Percentiles rank a stretch among this genome's conserved stretches.
Evolutionary conservation across 35 echinoderm and acorn worm species (phyloP).

Genomic region (Patiria miniata): DNA sequence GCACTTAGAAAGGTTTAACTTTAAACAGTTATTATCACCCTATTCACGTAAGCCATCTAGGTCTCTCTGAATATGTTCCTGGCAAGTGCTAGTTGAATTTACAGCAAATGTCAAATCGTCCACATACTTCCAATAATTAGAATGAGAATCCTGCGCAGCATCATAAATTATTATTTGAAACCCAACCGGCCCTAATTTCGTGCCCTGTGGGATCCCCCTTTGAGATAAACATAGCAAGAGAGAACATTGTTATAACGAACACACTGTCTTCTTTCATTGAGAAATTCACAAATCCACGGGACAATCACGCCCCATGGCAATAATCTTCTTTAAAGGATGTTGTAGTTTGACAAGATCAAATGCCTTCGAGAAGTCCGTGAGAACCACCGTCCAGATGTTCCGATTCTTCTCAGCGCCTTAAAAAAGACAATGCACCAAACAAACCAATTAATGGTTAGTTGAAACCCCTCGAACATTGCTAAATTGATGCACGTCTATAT

Average conservation of each 20-base stretch:
- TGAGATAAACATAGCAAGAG: neutral
- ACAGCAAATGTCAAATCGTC: slow-evolving; percentile 18
- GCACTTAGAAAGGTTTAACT: too few relatives aligned
- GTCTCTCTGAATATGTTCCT: too few relatives aligned
- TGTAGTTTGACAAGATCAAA: slow-evolving; percentile 35
- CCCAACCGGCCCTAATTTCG: slow-evolving; percentile 15
- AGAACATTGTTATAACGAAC: slow-evolving; percentile 12
- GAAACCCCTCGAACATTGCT: slow-evolving; percentile 16
- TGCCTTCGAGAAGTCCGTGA: slow-evolving; percentile 38
- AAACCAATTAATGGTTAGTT: slow-evolving; percentile 29
- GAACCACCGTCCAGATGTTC: neutral
- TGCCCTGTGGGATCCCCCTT: slow-evolving; percentile 17
- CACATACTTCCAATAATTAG: slow-evolving; percentile 17
- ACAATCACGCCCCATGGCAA: neutral
- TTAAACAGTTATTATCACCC: too few relatives aligned
- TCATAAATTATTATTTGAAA: slow-evolving; percentile 32
- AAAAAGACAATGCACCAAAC: slow-evolving; percentile 13
- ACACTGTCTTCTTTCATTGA: slow-evolving; percentile 14
- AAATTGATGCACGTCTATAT: slow-evolving; percentile 13
- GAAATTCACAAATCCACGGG: slow-evolving; percentile 25
- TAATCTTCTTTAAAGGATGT: neutral
- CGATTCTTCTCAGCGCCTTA: neutral
- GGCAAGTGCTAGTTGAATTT: too few relatives aligned
- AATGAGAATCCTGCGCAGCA: neutral
- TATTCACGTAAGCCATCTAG: too few relatives aligned